A percentile compares a stretch with the other conserved stretches of the same genome.
Evolutionary conservation across 2,888 invertebrate species (phyloP).

Genomic region (Cryptosula pallasiana): DNA sequence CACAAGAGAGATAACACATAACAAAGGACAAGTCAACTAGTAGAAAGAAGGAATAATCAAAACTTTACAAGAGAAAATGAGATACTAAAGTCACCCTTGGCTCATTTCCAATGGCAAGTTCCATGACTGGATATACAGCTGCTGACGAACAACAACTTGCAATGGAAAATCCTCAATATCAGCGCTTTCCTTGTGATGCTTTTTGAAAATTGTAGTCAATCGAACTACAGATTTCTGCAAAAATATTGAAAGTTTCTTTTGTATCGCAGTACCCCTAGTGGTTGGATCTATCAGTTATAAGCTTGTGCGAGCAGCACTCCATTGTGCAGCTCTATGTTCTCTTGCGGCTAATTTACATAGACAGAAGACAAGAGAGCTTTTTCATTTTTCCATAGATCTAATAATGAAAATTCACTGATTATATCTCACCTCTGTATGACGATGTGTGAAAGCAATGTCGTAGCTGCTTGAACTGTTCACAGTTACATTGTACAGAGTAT

Average conservation of each 20-base stretch:
- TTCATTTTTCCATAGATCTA: too few species aligned
- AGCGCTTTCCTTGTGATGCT: background rate
- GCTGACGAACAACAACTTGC: conserved; percentile 69
- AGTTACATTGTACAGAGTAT: background rate
- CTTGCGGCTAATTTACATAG: too few species aligned
- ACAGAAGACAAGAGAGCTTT: too few species aligned
- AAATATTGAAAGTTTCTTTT: background rate
- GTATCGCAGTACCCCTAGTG: too few species aligned
- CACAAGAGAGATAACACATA: too few species aligned
- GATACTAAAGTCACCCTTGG: conserved; percentile 35
- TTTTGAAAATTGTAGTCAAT: background rate
- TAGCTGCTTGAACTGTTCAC: background rate
- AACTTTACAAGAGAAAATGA: background rate
- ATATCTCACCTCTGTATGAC: background rate
- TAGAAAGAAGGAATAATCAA: too few species aligned
- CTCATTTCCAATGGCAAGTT: conserved; percentile 67
- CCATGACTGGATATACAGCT: conserved; percentile 72
- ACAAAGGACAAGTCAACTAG: too few species aligned
- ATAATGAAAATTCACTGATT: background rate
- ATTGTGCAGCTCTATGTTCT: too few species aligned
- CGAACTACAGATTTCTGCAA: conserved; percentile 4
- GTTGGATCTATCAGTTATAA: too few species aligned
- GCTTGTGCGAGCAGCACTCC: too few species aligned
- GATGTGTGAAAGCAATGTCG: background rate
- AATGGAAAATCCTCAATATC: conserved; percentile 58